Conservation (phyloP, 2,888 invertebrate species). For the Thecophora atra region DNA sequence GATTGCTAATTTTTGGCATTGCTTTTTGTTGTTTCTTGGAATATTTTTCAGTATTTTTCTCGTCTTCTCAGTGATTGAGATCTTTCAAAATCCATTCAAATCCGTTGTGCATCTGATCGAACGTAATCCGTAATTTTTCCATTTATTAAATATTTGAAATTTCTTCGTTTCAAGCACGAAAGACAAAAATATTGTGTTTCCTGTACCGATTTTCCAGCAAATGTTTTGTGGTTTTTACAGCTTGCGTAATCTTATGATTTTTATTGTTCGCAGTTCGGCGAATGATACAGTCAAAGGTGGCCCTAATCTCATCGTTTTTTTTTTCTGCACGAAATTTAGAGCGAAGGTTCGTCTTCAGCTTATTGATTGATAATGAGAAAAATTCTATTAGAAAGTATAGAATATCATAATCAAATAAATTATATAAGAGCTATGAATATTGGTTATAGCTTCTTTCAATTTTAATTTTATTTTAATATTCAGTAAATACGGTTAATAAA, state of each 20-base stretch:
- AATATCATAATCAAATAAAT: too few species aligned
- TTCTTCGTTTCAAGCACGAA: not conserved
- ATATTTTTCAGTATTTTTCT: not conserved
- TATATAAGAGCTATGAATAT: too few species aligned
- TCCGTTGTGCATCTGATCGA: not conserved
- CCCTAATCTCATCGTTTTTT: too few species aligned
- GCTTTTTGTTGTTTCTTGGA: not conserved
- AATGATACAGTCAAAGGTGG: too few species aligned
- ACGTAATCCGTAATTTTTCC: not conserved
- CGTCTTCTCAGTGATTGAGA: slow-evolving; percentile 4
- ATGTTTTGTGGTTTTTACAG: not conserved
- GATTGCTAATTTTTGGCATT: not conserved
- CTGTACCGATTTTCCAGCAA: not conserved
- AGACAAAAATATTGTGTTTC: not conserved
- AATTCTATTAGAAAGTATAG: too few species aligned
- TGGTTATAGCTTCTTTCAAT: too few species aligned
- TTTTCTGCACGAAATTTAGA: too few species aligned
- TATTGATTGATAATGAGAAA: too few species aligned
- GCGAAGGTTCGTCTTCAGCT: too few species aligned
- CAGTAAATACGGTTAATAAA: too few species aligned
- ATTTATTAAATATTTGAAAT: not conserved
- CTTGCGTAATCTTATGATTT: not conserved
- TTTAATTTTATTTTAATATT: too few species aligned
- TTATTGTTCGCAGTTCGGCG: too few species aligned
- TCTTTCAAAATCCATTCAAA: not conserved